These are phyloP conservation scores for Chironomus tepperi DNA, from an alignment of 1,140 invertebrate species.

Conservation along the genomic window DNA sequence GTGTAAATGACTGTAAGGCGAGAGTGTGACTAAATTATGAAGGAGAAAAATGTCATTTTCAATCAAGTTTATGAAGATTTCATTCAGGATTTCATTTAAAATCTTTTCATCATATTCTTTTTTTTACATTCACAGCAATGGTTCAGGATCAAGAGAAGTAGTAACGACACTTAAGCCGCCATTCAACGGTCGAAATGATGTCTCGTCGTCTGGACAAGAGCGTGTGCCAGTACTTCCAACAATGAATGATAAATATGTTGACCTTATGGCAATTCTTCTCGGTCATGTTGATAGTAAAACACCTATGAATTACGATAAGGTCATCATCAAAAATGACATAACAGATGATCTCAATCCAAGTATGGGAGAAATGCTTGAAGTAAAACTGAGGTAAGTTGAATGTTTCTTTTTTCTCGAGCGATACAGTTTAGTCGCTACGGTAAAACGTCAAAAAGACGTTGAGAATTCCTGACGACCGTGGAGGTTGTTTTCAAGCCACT, in stretches of 20 bases:
- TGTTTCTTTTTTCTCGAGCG: too few species aligned
- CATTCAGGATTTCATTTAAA: too few species aligned
- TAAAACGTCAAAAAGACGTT: too few species aligned
- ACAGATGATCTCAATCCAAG: slow-evolving; percentile 51
- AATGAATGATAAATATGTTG: slow-evolving; percentile 48
- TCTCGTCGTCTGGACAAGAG: neutral
- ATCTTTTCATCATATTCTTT: neutral
- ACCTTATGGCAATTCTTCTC: slow-evolving; percentile 38
- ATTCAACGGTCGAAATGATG: slow-evolving; percentile 26
- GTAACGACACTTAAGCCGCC: slow-evolving; percentile 32
- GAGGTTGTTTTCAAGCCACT: too few species aligned
- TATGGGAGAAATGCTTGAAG: slow-evolving; percentile 52
- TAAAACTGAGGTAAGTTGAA: slow-evolving; percentile 48
- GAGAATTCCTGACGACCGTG: too few species aligned
- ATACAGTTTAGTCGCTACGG: too few species aligned
- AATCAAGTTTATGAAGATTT: too few species aligned
- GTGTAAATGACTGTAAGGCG: too few species aligned
- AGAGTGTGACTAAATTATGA: too few species aligned
- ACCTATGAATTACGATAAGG: slow-evolving; percentile 40
- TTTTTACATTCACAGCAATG: slow-evolving; percentile 31
- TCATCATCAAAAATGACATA: slow-evolving; percentile 45
- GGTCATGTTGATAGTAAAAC: slow-evolving; percentile 40
- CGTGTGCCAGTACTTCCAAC: slow-evolving; percentile 27
- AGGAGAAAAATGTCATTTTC: too few species aligned
- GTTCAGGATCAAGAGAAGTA: slow-evolving; percentile 39